Base-by-base conservation (phyloP, 2,888 invertebrate genomes). In the Tyria jacobaeae region DNA sequence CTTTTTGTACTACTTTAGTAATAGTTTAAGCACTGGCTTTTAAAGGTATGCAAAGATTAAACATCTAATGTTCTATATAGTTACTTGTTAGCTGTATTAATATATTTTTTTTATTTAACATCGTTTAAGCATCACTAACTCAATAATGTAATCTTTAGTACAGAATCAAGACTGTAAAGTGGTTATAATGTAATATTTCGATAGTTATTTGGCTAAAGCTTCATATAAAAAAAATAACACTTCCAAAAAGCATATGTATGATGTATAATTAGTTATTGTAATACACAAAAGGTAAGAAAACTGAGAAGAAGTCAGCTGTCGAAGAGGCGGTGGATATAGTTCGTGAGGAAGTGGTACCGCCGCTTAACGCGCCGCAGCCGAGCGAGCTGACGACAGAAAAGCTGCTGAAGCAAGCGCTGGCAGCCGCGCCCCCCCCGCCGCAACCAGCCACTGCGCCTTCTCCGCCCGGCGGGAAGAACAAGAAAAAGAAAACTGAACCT, bases 311-410 rank as follows among this genome's bases (percentile, higher is more conserved):
- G 56, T 37, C 64, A 1, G 63, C 71, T 3, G 60, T 66, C 0
- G 86, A 84, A 57, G 91, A 87, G 34, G 70, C 68, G 1, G 64
- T 65, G 0, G 81, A 84, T n/a, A 62, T 60, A 0, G 67, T 68
- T 0, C 82, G 79, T 0, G 91, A 91, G 56, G 91, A 92, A 69
- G 81, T 89, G 34, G 87, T 93, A 3, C 89, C 89, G 0, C 91
- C 93, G 0, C 73, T 92, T 69, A 91, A 91, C 71, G 81, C 82
- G 21, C 91, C 91, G 25, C 93, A 91, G 78, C 91, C 93, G 4
- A 90, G 86, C 68, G 92, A 92, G 75, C 83, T 94, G 37, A 94
- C 93, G 49, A 94, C 91, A 0, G 92, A 92, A 53, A 94, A 92
- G 73, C 79, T 93, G 59, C 78, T 94, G 69, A 87, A 87, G 76